phyloP scores from a whole-genome alignment of 2,888 invertebrate species.

The Amphimallon solstitiale region DNA sequence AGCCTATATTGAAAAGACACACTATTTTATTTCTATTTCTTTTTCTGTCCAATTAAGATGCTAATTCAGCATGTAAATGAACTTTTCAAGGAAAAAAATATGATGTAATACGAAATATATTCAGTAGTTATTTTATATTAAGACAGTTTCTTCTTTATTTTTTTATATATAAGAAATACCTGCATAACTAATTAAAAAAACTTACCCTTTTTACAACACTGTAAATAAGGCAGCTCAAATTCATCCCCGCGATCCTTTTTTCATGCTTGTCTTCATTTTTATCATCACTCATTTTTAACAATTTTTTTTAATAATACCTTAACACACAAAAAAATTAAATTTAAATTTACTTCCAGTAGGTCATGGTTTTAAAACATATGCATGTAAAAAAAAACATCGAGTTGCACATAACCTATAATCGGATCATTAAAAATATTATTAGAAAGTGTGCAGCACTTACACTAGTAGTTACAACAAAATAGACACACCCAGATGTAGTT shows the following conservation, averaged over 20 bases:
- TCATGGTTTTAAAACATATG: too few relatives aligned
- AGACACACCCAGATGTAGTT: too few relatives aligned
- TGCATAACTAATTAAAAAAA: neutral
- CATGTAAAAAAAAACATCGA: too few relatives aligned
- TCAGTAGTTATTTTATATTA: neutral
- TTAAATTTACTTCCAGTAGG: too few relatives aligned
- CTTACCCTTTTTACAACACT: slow-evolving; percentile 43
- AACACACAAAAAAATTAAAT: too few relatives aligned
- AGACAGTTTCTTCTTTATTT: neutral
- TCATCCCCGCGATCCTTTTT: slow-evolving; percentile 41
- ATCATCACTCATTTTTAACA: slow-evolving; percentile 30
- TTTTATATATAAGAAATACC: neutral
- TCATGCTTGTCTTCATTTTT: slow-evolving; percentile 31
- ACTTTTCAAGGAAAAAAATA: neutral
- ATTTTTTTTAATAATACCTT: neutral
- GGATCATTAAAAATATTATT: too few relatives aligned
- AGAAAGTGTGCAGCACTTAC: too few relatives aligned
- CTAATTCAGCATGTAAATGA: neutral
- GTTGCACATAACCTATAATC: too few relatives aligned
- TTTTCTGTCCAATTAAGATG: too few relatives aligned
- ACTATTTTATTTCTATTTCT: too few relatives aligned
- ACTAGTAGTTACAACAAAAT: too few relatives aligned
- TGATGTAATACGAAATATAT: neutral
- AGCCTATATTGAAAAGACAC: slow-evolving; percentile 62
- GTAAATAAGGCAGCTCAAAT: slow-evolving; percentile 38